Evolutionary conservation across 2,113 vertebrate species (phyloP).

Genomic region (Sphaerodactylus townsendi): DNA sequence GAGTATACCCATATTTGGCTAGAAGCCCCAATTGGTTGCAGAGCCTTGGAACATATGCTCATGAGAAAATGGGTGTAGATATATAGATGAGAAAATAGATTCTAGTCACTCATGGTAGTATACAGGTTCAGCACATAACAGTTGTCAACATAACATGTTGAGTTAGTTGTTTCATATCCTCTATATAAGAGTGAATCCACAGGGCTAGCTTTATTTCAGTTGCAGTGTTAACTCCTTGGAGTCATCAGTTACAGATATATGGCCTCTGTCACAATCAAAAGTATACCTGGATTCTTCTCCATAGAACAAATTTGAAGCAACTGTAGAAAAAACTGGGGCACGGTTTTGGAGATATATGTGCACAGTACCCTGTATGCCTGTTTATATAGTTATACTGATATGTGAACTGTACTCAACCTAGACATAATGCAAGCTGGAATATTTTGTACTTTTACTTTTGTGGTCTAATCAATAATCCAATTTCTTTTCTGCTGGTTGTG

Average conservation of each 20-base stretch:
- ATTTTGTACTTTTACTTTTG: background rate
- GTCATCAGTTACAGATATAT: background rate
- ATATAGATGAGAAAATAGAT: no score
- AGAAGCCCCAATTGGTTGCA: background rate
- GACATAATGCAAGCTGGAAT: background rate
- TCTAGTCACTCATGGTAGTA: background rate
- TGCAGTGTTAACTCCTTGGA: background rate
- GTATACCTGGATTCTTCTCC: background rate
- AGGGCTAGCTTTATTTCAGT: background rate
- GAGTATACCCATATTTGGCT: background rate
- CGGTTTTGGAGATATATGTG: background rate
- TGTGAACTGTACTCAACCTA: background rate
- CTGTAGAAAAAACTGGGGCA: background rate
- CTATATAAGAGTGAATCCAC: background rate
- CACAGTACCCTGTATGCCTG: background rate
- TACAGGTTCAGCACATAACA: background rate
- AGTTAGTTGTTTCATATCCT: background rate
- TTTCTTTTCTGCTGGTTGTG: background rate
- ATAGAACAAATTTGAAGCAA: background rate
- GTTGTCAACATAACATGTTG: no score
- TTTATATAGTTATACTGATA: background rate
- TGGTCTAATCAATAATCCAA: background rate
- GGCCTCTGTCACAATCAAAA: background rate
- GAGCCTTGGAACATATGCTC: background rate
- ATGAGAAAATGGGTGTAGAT: background rate